These are phyloP conservation scores for Troides helena DNA, from an alignment of 2,888 invertebrate genomes.

Conservation along the genomic window DNA sequence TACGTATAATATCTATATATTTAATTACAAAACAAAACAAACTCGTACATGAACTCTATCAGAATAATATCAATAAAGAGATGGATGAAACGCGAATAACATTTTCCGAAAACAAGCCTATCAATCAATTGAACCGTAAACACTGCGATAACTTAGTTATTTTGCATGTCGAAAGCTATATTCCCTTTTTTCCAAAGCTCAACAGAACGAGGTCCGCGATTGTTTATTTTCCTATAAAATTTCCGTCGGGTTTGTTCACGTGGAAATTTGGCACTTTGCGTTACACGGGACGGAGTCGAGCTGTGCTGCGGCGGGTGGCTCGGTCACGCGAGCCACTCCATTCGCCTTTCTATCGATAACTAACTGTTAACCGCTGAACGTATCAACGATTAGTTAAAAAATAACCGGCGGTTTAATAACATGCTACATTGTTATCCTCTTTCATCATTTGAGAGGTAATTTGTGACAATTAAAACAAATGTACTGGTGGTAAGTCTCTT, in stretches of 20 bases:
- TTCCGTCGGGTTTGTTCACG: constrained; percentile 21
- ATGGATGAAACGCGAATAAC: constrained; percentile 13
- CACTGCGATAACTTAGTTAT: constrained; percentile 23
- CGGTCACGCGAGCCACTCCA: constrained; percentile 7
- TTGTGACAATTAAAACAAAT: too few relatives aligned
- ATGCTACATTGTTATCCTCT: too few relatives aligned
- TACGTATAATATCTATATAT: too few relatives aligned
- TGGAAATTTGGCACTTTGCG: constrained; percentile 26
- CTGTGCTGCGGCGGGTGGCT: constrained; percentile 13
- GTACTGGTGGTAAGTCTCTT: too few relatives aligned
- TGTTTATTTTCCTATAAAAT: constrained; percentile 28
- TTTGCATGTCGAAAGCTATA: constrained; percentile 21
- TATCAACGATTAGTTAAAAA: constrained; percentile 1
- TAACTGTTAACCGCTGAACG: constrained; percentile 1
- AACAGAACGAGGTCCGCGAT: constrained; percentile 16
- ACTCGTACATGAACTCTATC: too few relatives aligned
- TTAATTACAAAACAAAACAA: too few relatives aligned
- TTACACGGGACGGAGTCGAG: constrained; percentile 12
- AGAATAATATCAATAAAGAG: constrained; percentile 5
- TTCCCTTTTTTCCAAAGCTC: constrained; percentile 14
- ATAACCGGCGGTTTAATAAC: not conserved
- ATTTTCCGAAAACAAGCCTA: constrained; percentile 23
- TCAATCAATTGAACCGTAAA: constrained; percentile 26
- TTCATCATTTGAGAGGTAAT: too few relatives aligned
- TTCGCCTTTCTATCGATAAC: constrained; percentile 2